These are phyloP conservation scores for Pseudachorutes palmiensis DNA, from an alignment of 1,140 invertebrate species.

Conservation along the genomic window DNA sequence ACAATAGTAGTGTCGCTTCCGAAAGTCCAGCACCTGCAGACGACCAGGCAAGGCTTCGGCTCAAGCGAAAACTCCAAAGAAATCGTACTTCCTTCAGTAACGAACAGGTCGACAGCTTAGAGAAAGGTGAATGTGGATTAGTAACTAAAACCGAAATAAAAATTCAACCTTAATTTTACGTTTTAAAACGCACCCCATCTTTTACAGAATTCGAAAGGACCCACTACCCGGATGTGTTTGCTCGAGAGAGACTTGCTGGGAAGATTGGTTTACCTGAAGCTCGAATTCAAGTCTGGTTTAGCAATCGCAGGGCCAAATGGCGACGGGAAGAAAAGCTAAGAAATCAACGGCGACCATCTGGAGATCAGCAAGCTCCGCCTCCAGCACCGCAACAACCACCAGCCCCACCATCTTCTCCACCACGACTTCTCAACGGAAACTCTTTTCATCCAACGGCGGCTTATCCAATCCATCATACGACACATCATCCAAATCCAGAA, in stretches of 20 bases:
- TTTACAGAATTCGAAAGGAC: conserved; percentile 72
- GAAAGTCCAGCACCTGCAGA: conserved; percentile 67
- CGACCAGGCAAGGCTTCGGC: conserved; percentile 71
- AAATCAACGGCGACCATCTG: conserved; percentile 62
- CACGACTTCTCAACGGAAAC: conserved; percentile 46
- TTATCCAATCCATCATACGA: conserved; percentile 42
- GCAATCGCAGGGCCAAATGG: conserved; percentile 84
- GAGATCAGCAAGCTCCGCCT: conserved; percentile 33
- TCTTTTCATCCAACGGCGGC: conserved; percentile 49
- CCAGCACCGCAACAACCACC: conserved; percentile 37
- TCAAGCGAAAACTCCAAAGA: conserved; percentile 94
- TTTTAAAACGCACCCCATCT: not conserved
- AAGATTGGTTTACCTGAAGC: conserved; percentile 97
- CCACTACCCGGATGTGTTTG: conserved; percentile 93
- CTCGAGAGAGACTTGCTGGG: conserved; percentile 84
- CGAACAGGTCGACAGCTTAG: conserved; percentile 96
- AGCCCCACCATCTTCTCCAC: conserved; percentile 45
- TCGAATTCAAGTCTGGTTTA: conserved; percentile 74
- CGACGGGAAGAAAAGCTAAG: conserved; percentile 92
- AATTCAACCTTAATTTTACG: conserved; percentile 15
- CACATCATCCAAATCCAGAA: conserved; percentile 42
- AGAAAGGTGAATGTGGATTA: conserved; percentile 66
- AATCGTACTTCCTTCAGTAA: conserved; percentile 98
- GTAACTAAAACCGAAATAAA: not conserved
- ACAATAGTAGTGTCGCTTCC: conserved; percentile 52